phyloP scores from a whole-genome alignment of 1,140 invertebrate species.

The Drosophila funebris region DNA sequence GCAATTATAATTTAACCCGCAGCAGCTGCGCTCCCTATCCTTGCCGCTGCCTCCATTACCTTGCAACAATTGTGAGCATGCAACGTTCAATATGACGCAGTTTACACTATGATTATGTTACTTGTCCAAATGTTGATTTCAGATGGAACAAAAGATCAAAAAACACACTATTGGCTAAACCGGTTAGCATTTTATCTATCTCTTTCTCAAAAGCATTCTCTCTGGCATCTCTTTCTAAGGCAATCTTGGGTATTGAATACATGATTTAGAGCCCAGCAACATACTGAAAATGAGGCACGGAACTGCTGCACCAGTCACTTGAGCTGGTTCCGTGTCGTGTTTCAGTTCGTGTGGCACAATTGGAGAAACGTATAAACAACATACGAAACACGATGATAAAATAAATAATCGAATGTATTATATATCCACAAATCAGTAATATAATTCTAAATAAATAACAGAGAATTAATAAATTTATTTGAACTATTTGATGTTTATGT shows the following conservation, averaged over 20 bases:
- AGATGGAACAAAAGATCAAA: not conserved
- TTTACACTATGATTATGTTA: conserved; percentile 14
- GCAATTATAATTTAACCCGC: conserved; percentile 22
- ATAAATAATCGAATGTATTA: too few relatives aligned
- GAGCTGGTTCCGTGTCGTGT: not conserved
- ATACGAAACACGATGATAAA: not conserved
- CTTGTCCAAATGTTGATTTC: conserved; percentile 5
- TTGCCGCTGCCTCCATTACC: not conserved
- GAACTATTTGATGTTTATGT: too few relatives aligned
- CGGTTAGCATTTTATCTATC: not conserved
- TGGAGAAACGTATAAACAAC: not conserved
- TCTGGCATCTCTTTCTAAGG: not conserved
- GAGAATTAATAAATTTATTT: too few relatives aligned
- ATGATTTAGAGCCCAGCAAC: conserved; percentile 29
- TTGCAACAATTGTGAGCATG: not conserved
- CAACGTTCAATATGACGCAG: not conserved
- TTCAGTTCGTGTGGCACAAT: not conserved
- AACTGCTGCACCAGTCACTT: conserved; percentile 9
- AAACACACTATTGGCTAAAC: conserved; percentile 8
- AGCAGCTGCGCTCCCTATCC: not conserved
- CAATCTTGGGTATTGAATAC: conserved; percentile 38
- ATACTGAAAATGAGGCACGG: not conserved
- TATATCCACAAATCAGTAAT: too few relatives aligned
- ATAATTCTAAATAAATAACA: too few relatives aligned
- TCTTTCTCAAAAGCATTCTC: not conserved